phyloP scores from a whole-genome alignment of 2,797 vertebrate species.

The Heteromormyrus szaboi region DNA sequence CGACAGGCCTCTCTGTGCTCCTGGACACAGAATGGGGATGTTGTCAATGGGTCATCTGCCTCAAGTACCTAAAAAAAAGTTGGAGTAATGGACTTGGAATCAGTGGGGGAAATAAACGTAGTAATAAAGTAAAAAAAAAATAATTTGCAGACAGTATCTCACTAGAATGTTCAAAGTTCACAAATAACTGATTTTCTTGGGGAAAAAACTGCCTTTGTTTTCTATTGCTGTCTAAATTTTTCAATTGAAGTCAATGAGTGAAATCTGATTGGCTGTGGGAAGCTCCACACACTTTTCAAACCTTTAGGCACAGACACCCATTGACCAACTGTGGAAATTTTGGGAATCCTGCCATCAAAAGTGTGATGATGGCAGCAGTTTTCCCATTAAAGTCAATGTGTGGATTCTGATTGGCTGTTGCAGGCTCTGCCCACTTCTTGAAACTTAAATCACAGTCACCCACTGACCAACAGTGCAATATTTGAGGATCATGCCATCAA shows the following conservation, averaged over 20 bases:
- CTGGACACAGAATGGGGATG: neutral
- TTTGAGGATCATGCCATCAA: neutral
- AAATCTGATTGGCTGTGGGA: neutral
- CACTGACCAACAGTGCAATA: neutral
- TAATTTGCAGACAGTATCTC: neutral
- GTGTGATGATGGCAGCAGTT: neutral
- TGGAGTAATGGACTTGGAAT: slow-evolving; percentile 12
- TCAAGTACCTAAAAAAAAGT: neutral
- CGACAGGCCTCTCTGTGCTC: neutral
- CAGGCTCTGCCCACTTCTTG: too few relatives aligned
- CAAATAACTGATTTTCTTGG: neutral
- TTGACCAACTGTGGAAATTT: neutral
- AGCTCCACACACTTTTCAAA: neutral
- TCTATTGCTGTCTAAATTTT: neutral
- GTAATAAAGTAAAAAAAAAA: neutral
- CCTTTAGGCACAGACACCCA: neutral
- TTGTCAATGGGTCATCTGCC: neutral
- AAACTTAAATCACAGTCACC: neutral
- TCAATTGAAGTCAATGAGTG: neutral
- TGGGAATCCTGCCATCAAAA: neutral
- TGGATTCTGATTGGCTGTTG: too few relatives aligned
- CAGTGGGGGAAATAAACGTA: neutral
- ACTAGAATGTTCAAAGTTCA: neutral
- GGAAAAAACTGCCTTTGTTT: neutral
- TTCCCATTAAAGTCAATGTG: neutral